Percentiles rank a stretch among this genome's conserved stretches.
These are phyloP conservation scores for Athalia rosae DNA, from an alignment of 2,888 invertebrate species.

Conservation along the genomic window DNA sequence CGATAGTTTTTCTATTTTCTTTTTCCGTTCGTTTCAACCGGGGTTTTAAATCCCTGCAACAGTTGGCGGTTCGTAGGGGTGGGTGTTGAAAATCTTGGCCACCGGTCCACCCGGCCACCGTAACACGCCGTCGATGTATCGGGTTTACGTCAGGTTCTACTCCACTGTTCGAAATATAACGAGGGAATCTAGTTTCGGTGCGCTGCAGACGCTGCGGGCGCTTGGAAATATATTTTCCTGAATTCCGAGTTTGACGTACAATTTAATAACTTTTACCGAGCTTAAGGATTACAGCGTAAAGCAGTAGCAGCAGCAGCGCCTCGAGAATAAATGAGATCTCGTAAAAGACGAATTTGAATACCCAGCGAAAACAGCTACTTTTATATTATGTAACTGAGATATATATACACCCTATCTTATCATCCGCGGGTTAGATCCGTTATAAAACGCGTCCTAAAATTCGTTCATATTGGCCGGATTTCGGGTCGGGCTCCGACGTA, in stretches of 20 bases:
- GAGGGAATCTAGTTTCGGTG: neutral
- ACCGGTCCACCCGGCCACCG: constrained; percentile 35
- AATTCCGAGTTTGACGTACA: constrained; percentile 15
- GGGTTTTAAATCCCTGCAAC: constrained; percentile 62
- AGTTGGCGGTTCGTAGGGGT: constrained; percentile 69
- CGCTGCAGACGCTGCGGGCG: neutral
- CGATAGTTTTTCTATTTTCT: constrained; percentile 28
- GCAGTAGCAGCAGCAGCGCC: constrained; percentile 17
- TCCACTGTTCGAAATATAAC: neutral
- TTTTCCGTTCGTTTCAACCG: constrained; percentile 56
- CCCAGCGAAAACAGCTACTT: constrained; percentile 25
- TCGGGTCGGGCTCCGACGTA: constrained; percentile 15
- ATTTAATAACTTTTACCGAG: constrained; percentile 18
- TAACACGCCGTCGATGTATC: constrained; percentile 10
- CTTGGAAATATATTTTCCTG: constrained; percentile 19
- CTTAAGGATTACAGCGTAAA: constrained; percentile 23
- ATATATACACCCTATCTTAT: constrained; percentile 35
- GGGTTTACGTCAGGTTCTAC: constrained; percentile 3
- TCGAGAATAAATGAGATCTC: constrained; percentile 36
- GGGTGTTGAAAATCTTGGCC: constrained; percentile 49
- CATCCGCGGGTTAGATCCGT: constrained; percentile 32
- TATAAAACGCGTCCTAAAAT: constrained; percentile 33
- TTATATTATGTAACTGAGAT: constrained; percentile 15
- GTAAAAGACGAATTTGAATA: constrained; percentile 41
- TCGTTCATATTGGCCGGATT: constrained; percentile 30